phyloP scores from a whole-genome alignment of 2,797 vertebrate species.

The Thalassophryne amazonica region DNA sequence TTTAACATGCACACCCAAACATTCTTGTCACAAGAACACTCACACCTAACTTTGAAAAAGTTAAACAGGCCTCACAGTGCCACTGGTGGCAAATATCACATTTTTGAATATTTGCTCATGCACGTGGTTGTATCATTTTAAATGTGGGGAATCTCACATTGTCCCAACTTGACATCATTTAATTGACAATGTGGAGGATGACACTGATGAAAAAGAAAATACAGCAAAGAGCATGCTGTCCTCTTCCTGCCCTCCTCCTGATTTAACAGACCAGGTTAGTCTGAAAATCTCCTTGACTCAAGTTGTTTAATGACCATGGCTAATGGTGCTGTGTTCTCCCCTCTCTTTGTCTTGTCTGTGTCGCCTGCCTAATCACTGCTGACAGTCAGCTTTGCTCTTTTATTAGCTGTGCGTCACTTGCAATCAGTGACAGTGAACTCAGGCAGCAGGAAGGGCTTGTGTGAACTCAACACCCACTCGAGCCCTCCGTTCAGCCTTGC shows the following conservation, averaged over 20 bases:
- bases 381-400: slow-evolving; percentile 96
- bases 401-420: slow-evolving; percentile 92
- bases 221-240: not conserved
- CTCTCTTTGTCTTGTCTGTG: slow-evolving; percentile 88
- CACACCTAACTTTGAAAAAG: too few species aligned
- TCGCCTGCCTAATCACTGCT: slow-evolving; percentile 88
- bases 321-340: slow-evolving; percentile 83
- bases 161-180: not conserved
- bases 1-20: too few species aligned
- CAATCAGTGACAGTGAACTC: slow-evolving; percentile 90
- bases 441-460: slow-evolving; percentile 89
- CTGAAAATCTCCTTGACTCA: slow-evolving; percentile 79
- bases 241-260: slow-evolving; percentile 20
- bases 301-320: slow-evolving; percentile 88
- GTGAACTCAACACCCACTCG: slow-evolving; percentile 81
- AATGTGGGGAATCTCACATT: too few species aligned
- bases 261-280: slow-evolving; percentile 79
- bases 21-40: too few species aligned
- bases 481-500: slow-evolving; percentile 35
- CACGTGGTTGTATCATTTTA: too few species aligned
- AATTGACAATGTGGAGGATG: not conserved
- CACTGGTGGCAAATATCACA: too few species aligned
- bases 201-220: not conserved
- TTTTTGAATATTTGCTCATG: too few species aligned
- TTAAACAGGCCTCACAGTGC: too few species aligned